phyloP scores from a whole-genome alignment of 2,888 invertebrate species.

The Tortrix viridana region DNA sequence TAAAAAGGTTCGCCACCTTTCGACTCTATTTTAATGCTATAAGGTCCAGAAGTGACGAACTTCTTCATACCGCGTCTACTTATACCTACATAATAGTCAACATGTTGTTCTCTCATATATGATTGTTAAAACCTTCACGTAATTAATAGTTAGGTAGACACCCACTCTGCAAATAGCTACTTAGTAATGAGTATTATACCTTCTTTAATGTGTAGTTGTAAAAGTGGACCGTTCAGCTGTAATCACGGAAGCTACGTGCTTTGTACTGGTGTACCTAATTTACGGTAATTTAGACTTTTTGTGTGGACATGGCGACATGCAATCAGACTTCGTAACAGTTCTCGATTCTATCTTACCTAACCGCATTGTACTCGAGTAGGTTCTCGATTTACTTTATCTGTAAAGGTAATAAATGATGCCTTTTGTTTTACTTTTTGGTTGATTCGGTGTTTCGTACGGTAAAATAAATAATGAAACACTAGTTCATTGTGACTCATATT shows the following conservation, averaged over 20 bases:
- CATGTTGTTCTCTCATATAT: too few relatives aligned
- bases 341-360: slow-evolving; percentile 34
- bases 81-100: too few relatives aligned
- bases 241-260: slow-evolving; percentile 24
- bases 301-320: slow-evolving; percentile 34
- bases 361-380: slow-evolving; percentile 3
- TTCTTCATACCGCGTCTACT: too few relatives aligned
- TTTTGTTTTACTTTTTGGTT: not conserved
- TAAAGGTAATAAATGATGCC: too few relatives aligned
- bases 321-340: slow-evolving; percentile 30
- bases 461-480: slow-evolving; percentile 58
- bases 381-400: not conserved
- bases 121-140: too few relatives aligned
- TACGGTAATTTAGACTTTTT: slow-evolving; percentile 37
- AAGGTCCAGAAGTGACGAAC: too few relatives aligned
- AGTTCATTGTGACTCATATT: slow-evolving; percentile 78
- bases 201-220: slow-evolving; percentile 21
- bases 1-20: too few relatives aligned
- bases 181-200: not conserved
- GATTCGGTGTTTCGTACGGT: not conserved
- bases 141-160: too few relatives aligned
- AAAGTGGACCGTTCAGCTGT: slow-evolving; percentile 31
- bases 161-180: not conserved
- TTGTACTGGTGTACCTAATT: slow-evolving; percentile 33
- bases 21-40: too few relatives aligned